Base-by-base conservation (phyloP, 1,140 invertebrate genomes). In the Zeugodacus cucurbitae region DNA sequence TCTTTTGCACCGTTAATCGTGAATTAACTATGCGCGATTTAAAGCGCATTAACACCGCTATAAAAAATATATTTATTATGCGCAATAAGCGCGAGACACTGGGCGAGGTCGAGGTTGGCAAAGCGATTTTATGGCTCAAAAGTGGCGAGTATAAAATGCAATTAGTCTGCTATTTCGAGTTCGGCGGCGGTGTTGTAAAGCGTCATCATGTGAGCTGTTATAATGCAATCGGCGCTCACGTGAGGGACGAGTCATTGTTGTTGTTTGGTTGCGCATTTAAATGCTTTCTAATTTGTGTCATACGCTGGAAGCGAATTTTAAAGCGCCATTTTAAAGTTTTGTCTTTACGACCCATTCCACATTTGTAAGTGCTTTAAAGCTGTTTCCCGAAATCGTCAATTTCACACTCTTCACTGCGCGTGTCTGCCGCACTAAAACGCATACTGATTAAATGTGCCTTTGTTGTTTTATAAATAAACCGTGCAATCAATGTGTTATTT, bases 401-500 rank as follows among this genome's bases (percentile, higher is more conserved):
- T 54, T 54, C 3, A 54, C 48, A 54, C 14, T 17, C 26, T 82
- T 62, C n/a, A n/a, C n/a, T n/a, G 6, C 0, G 11, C n/a, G 5
- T 26, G n/a, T 26, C 7, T 26, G n/a, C 20, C 22, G 7, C 7
- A 6, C 1, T 54, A 17, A 54, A 54, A 54, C 17, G 58, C 58
- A 22, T 62, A 26, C 22, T 26, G 6, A 7, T 62, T 82, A 74
- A 82, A 82, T 82, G 74, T n/a, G n/a, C 41, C 41, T 82, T 82
- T 82, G 74, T 82, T 48, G 74, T 37, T 82, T 17, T 37, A 82
- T 41, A 82, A 82, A 82, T 82, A 82, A 82, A 82, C 74, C 48
- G 37, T 82, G 34, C 44, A 82, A 82, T 82, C 74, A 48, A 5
- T 82, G 74, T 48, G 37, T 20, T 82, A 82, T 82, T 26, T 82